These are phyloP conservation scores for Anguilla marmorata DNA, from an alignment of 2,797 vertebrate species.

Conservation along the genomic window DNA sequence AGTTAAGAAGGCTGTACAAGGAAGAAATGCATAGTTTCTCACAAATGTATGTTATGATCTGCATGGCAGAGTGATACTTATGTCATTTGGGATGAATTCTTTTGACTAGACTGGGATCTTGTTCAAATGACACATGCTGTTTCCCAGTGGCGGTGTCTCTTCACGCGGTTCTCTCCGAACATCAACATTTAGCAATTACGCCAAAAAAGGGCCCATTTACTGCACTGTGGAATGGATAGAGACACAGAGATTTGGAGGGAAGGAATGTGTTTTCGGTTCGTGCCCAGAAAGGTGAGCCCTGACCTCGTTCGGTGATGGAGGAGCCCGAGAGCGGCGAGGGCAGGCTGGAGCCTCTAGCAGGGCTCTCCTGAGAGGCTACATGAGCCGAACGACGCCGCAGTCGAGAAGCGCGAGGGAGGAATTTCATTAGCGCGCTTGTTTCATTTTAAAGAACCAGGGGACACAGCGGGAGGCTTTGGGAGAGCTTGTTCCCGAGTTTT, in stretches of 20 bases:
- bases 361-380: background rate
- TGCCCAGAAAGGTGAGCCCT: slow-evolving; percentile 10
- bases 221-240: background rate
- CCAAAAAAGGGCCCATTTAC: background rate
- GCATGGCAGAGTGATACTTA: background rate
- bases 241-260: background rate
- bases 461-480: slow-evolving; percentile 22
- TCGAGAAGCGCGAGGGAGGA: slow-evolving; percentile 19
- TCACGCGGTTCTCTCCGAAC: background rate
- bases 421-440: slow-evolving; percentile 26
- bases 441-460: slow-evolving; percentile 23
- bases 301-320: background rate
- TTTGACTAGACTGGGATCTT: background rate
- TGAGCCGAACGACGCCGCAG: background rate
- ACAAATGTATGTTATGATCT: no score
- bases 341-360: slow-evolving; percentile 4
- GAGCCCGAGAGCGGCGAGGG: background rate
- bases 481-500: slow-evolving; percentile 24
- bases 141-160: background rate
- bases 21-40: background rate
- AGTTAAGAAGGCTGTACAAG: background rate
- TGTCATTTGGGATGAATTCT: background rate
- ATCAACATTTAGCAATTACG: background rate
- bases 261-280: background rate
- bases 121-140: background rate